Evolutionary conservation across 2,113 vertebrate genomes (phyloP), one percentile per base, ranked within the genome.

Genomic region (Scomber scombrus): DNA sequence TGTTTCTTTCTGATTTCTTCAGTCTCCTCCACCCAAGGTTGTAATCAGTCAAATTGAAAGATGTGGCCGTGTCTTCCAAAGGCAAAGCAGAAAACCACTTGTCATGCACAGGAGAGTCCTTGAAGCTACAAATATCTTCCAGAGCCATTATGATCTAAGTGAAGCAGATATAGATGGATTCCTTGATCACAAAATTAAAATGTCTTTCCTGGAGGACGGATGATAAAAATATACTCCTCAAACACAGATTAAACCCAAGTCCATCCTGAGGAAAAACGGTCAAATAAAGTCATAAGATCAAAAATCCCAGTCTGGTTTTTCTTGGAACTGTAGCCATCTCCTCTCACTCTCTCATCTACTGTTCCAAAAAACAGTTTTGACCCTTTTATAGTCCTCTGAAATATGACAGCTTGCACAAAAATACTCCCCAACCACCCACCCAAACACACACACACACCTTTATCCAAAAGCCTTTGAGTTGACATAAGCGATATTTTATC

Each of bases 81-180:
- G 54, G 16, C 52, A 68, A 75, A 62, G 71, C 71, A 66, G 84
- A 70, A 46, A 82, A 85, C 75, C 71, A 74, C 12, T 78, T 75
- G 2, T 29, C 57, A 29, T 31, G 62, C 26, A n/a, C 1, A 3
- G 47, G 57, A 0, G 23, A 83, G 12, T 88, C 40, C 23, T 80
- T 82, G 50, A 92, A 92, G 19, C 90, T 73, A 80, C 95, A 96
- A 23, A 97, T 82, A 40, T 96, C 94, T 85, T 97, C 93, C 78
- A 97, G 91, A 87, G 96, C 96, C 96, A 96, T 92, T 9, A 19
- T 93, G 46, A 4, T 58, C 46, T 26, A 3, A 46, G 26, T 50
- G 3, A 57, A 29, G 43, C 4, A 45, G n/a, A 68, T 67, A 71
- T 47, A 34, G 62, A 54, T 63, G 52, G 71, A 72, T 72, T 78